Conservation (phyloP, 2,888 invertebrate genomes). For the Sericinus montela region DNA sequence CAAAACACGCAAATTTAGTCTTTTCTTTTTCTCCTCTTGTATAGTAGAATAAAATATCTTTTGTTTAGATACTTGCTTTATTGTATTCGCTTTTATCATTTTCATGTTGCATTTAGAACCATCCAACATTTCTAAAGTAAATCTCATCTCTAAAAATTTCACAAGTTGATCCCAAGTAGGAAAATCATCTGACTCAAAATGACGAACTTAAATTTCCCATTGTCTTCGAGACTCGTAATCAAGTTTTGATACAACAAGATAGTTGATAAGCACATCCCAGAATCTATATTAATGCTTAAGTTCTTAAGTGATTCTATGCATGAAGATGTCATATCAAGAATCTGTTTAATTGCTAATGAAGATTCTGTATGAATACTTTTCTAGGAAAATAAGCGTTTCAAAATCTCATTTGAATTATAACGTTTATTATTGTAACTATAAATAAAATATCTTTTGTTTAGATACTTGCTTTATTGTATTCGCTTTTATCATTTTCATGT, state of each 20-base stretch:
- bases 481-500: neutral
- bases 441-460: no score
- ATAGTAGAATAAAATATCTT: neutral
- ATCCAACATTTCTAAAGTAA: neutral
- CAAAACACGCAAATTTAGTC: neutral
- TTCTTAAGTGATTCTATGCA: neutral
- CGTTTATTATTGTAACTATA: slow-evolving; percentile 24
- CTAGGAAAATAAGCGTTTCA: slow-evolving; percentile 21
- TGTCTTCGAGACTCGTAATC: neutral
- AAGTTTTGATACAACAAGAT: neutral
- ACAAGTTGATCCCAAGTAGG: neutral
- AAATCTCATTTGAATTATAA: slow-evolving; percentile 20
- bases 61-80: neutral
- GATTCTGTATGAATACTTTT: neutral
- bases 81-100: neutral
- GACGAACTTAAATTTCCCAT: neutral
- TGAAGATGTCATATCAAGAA: neutral
- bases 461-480: neutral
- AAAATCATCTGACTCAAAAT: neutral
- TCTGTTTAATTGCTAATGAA: neutral
- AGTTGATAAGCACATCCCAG: neutral
- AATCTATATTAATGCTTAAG: neutral
- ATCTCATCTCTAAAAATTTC: neutral
- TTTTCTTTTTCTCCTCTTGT: neutral
- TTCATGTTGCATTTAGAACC: neutral